Conservation (phyloP, 1,140 invertebrate species). For the Tetraneura akinire region DNA sequence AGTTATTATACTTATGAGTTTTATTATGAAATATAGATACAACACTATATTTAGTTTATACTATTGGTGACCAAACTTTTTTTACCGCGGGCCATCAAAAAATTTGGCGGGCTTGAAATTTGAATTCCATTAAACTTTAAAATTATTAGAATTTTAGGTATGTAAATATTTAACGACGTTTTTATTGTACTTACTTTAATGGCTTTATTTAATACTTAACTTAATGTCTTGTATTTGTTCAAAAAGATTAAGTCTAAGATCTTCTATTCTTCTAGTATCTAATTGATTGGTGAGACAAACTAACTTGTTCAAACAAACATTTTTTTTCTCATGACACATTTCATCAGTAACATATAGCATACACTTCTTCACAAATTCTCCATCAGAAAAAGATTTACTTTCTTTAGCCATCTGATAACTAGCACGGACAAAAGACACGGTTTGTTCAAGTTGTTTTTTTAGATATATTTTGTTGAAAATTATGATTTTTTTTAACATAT, state of each 20-base stretch:
- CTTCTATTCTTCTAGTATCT: constrained; percentile 27
- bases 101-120: no score
- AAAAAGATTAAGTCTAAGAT: constrained; percentile 9
- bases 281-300: constrained; percentile 19
- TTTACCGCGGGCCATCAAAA: no score
- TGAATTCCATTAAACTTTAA: no score
- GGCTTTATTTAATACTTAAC: no score
- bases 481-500: constrained; percentile 12
- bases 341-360: neutral
- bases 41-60: no score
- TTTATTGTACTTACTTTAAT: no score
- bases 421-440: constrained; percentile 6
- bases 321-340: constrained; percentile 10
- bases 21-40: no score
- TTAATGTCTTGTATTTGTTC: constrained; percentile 6
- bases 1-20: no score
- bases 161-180: no score
- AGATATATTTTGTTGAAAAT: constrained; percentile 27
- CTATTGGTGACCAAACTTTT: no score
- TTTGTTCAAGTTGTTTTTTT: constrained; percentile 18
- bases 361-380: constrained; percentile 27
- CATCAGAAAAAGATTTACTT: constrained; percentile 12
- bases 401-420: constrained; percentile 15
- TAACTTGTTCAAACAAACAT: constrained; percentile 12
- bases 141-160: no score